Evolutionary conservation across 2,797 vertebrate species (phyloP).

Genomic region (Potorous gilbertii): DNA sequence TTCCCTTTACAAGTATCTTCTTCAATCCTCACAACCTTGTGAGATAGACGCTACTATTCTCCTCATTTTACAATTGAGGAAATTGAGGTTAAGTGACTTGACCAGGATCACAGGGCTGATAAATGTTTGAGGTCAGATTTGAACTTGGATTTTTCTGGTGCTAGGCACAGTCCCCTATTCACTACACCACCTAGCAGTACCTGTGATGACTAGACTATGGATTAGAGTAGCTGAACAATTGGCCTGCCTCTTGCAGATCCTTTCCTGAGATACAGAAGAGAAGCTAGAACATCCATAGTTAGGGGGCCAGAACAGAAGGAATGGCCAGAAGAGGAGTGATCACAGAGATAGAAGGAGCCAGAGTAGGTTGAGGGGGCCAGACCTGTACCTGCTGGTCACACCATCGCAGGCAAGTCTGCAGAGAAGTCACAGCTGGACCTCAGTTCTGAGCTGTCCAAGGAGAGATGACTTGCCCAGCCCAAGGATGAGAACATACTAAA

Average conservation of each 20-base stretch:
- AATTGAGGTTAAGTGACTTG: not conserved
- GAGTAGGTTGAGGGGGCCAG: not conserved
- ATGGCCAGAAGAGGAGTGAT: not conserved
- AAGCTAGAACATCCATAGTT: not conserved
- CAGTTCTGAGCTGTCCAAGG: not conserved
- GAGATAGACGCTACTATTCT: not conserved
- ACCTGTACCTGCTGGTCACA: not conserved
- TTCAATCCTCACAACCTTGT: not conserved
- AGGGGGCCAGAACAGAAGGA: not conserved
- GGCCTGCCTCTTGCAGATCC: not conserved
- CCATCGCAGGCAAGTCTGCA: not conserved
- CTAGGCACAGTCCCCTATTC: not conserved
- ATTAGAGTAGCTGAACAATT: not conserved
- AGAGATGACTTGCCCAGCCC: not conserved
- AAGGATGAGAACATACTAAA: not conserved
- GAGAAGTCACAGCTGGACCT: not conserved
- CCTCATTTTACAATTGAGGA: not conserved
- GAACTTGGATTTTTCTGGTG: not conserved
- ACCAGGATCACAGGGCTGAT: not conserved
- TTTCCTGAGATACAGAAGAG: not conserved
- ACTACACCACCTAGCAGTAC: not conserved
- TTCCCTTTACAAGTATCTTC: not conserved
- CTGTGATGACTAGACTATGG: not conserved
- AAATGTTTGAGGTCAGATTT: not conserved
- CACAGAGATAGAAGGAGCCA: not conserved